phyloP scores from a whole-genome alignment of 2,113 vertebrate species.

The Pica pica region DNA sequence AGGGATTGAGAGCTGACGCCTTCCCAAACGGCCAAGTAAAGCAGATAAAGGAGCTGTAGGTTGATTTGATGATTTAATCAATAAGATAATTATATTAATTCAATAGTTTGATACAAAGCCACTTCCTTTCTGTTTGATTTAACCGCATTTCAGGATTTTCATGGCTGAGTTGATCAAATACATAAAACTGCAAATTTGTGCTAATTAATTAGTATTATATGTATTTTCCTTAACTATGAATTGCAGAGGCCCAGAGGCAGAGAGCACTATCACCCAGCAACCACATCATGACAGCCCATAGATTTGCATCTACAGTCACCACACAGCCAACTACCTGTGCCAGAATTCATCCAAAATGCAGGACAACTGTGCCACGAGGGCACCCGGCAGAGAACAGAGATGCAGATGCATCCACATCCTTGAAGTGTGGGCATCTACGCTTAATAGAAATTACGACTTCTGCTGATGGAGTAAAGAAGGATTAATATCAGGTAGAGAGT shows the following conservation, averaged over 20 bases:
- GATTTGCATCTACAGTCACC: neutral
- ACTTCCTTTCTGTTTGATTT: conserved; percentile 56
- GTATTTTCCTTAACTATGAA: neutral
- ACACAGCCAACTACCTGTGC: neutral
- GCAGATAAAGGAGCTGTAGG: conserved; percentile 17
- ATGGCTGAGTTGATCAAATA: conserved; percentile 23
- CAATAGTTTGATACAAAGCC: conserved; percentile 28
- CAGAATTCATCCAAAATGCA: neutral
- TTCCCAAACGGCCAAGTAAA: neutral
- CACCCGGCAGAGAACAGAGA: neutral
- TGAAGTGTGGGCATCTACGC: neutral
- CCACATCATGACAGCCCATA: neutral
- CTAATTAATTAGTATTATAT: conserved; percentile 22
- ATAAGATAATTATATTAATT: conserved; percentile 57
- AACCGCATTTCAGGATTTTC: conserved; percentile 31
- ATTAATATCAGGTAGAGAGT: neutral
- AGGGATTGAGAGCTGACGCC: neutral
- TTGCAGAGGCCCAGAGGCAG: neutral
- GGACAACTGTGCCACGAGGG: accelerated
- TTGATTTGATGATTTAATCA: conserved; percentile 56
- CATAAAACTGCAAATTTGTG: neutral
- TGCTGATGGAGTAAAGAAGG: neutral
- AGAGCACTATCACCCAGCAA: neutral
- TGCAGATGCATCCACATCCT: neutral
- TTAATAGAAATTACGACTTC: neutral